Percentiles rank a stretch among this genome's conserved stretches.
Conservation (phyloP, 2,113 vertebrate genomes). For the Hylia prasina region DNA sequence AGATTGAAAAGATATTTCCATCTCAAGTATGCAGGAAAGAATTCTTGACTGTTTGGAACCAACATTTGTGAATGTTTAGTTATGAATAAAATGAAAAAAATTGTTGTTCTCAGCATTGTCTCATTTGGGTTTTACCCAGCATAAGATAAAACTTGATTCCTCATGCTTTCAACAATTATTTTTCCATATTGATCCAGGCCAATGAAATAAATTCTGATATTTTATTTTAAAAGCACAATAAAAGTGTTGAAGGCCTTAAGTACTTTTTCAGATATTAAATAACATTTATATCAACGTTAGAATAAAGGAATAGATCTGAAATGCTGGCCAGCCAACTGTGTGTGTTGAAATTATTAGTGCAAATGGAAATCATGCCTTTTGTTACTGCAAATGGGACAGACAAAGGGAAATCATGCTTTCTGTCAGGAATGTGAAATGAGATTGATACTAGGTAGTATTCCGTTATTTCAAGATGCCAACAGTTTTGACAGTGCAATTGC, state of each 20-base stretch:
- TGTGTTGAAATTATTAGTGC: slow-evolving; percentile 11
- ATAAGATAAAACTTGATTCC: neutral
- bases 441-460: slow-evolving; percentile 31
- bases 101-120: neutral
- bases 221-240: neutral
- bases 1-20: neutral
- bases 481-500: slow-evolving; percentile 48
- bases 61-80: neutral
- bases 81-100: neutral
- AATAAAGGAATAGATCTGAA: neutral
- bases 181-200: neutral
- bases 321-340: neutral
- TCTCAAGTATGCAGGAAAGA: neutral
- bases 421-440: slow-evolving; percentile 40
- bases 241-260: neutral
- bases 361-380: slow-evolving; percentile 30
- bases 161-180: neutral
- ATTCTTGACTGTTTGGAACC: neutral
- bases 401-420: slow-evolving; percentile 36
- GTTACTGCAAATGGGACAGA: slow-evolving; percentile 30
- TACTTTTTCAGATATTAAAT: neutral
- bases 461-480: slow-evolving; percentile 41
- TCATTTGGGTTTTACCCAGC: neutral
- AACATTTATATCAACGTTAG: neutral
- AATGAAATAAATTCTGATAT: neutral